phyloP scores from a whole-genome alignment of 2,888 invertebrate genomes.

The Cheilosia vernalis region DNA sequence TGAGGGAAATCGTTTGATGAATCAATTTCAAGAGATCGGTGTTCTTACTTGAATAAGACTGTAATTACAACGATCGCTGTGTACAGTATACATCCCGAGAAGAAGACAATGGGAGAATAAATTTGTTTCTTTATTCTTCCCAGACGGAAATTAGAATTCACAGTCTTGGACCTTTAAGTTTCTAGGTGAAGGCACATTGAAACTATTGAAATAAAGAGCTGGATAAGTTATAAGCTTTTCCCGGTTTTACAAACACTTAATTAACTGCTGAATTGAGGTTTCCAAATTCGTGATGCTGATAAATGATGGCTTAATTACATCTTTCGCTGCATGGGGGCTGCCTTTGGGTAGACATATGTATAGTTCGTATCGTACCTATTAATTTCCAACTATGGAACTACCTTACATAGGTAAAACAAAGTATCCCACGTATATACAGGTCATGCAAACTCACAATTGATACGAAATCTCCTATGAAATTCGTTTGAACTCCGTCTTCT shows the following conservation, averaged over 20 bases:
- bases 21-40: constrained; percentile 57
- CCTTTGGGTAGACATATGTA: no score
- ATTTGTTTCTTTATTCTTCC: constrained; percentile 28
- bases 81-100: neutral
- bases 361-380: no score
- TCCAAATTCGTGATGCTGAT: no score
- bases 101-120: constrained; percentile 45
- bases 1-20: constrained; percentile 59
- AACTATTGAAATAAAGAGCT: neutral
- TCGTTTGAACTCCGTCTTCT: no score
- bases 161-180: constrained; percentile 1
- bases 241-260: neutral
- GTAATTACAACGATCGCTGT: constrained; percentile 18
- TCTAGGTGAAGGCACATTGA: constrained; percentile 49
- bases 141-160: constrained; percentile 16
- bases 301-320: no score
- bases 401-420: no score
- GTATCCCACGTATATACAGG: no score
- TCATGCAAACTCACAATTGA: no score
- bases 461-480: no score
- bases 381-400: no score
- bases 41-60: constrained; percentile 50
- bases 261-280: no score
- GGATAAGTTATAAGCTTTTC: neutral
- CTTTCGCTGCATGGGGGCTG: no score